Evolutionary conservation across 2,888 invertebrate species (phyloP), one percentile per base, ranked within the genome.

Genomic region (Stegophylla sp.): DNA sequence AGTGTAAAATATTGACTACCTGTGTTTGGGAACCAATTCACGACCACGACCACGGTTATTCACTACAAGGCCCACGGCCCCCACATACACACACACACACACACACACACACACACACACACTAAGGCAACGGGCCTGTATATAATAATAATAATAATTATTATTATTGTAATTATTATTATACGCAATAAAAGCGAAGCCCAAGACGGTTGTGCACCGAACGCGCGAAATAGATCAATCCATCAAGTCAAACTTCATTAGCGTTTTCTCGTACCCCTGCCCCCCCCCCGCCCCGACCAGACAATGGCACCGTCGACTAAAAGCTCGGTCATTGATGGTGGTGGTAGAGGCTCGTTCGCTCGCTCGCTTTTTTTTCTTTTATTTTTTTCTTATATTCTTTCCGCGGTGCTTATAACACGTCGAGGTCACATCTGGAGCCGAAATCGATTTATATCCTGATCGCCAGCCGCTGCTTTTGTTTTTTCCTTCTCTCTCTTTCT

Each of bases 181-280:
- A 69, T 53, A 51, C 28, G 15, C n/a, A 43, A 56, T 72, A 59
- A 43, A 59, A 41, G 56, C 56, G 51, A 69, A 34, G 34, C 28
- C 51, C 34, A 34, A 20, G 28, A 34, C 26, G 73, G 73, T 73
- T 59, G 20, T 41, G 48, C 61, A 15, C 28, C 61, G 4, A 26
- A 15, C 26, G 56, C 51, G 43, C 43, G 34, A 77, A 77, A 77
- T 59, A 69, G 77, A 69, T 77, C 77, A 77, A 77, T 77, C 77
- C 77, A 69, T 77, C 77, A 77, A 69, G 77, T 77, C 69, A 69
- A 69, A 77, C 69, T 77, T 77, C 77, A 69, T 77, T 77, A 77
- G 77, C 77, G 56, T 76, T 83, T 73, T 72, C 82, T 82, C 63
- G 23, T 26, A 51, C n/a, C n/a, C n/a, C n/a, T n/a, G n/a, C n/a